Conservation (phyloP, 2,888 invertebrate genomes). For the Ferrisia virgata region DNA sequence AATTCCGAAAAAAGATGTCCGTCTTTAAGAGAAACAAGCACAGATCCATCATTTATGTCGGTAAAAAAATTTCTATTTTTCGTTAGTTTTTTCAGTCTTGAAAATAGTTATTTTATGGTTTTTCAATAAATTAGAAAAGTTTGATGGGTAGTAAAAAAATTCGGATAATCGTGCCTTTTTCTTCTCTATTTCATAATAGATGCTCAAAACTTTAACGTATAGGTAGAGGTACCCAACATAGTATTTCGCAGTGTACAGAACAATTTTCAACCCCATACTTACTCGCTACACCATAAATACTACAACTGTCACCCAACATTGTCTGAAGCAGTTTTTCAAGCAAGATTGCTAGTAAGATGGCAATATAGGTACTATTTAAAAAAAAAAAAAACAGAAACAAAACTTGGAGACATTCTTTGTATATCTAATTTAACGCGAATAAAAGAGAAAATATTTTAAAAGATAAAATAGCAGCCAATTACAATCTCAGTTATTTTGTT, state of each 20-base stretch:
- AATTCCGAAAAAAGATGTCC: not conserved
- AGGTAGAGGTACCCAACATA: not conserved
- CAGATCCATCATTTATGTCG: not conserved
- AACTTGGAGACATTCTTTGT: not conserved
- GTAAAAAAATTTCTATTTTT: not conserved
- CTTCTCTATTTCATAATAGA: not conserved
- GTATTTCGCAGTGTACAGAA: not conserved
- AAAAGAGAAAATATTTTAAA: not conserved
- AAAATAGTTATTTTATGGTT: not conserved
- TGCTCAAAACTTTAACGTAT: slow-evolving; percentile 12
- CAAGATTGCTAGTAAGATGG: not conserved
- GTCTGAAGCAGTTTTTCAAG: not conserved
- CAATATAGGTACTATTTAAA: not conserved
- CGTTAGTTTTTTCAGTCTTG: not conserved
- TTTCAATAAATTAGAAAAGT: slow-evolving; percentile 9
- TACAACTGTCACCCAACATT: slow-evolving; percentile 3
- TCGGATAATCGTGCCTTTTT: not conserved
- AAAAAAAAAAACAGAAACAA: not conserved
- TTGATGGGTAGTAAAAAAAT: not conserved
- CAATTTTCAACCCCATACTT: not conserved
- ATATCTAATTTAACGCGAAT: not conserved
- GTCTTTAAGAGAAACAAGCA: not conserved
- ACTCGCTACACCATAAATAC: not conserved
- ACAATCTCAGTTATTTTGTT: slow-evolving; percentile 10
- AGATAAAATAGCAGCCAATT: slow-evolving; percentile 8